Evolutionary conservation across 2,113 vertebrate genomes (phyloP), one percentile per base, ranked within the genome.

Genomic region (Tichodroma muraria): DNA sequence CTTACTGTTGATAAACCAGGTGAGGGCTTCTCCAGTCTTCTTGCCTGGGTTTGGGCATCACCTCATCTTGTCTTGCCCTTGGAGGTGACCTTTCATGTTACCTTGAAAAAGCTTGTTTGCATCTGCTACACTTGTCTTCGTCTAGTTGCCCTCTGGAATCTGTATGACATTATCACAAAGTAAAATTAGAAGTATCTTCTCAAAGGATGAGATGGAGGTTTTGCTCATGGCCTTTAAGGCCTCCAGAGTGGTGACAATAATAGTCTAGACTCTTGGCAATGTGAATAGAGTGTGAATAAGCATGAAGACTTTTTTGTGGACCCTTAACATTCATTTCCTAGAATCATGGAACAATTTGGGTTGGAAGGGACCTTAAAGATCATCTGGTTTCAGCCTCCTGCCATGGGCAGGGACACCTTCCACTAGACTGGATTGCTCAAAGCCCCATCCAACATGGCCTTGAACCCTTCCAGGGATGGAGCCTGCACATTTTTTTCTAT

Each of bases 351-450:
- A 49, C 5, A 25, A 11, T 54, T 33, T 76, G 15, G 1, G 6
- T 42, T 69, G 38, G 18, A 69, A 82, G 6, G 10, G 8, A 47
- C 17, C 21, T 76, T 69, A 54, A 35, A 69, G 8, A 40, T 54
- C 25, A 54, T 49, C n/a, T 40, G 2, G 3, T 54, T 82, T 68
- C 24, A 73, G 13, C 9, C 8, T 25, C 14, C n/a, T 61, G 17
- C 9, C 30, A 13, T 6, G 10, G 11, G 7, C 25, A 35, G 21
- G 21, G 25, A 35, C 20, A 54, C 15, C 21, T 82, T 69, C 21
- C 47, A 35, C 31, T 30, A 38, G 11, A 30, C 4, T 0, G 0
- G 5, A 7, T 49, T 49, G 12, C 15, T 69, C 38, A 53, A 35
- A 76, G 10, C 10, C 10, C 31, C 12, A 9, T 61, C 63, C 40